Evolutionary conservation across 2,113 vertebrate species (phyloP).

Genomic region (Gymnarchus niloticus): DNA sequence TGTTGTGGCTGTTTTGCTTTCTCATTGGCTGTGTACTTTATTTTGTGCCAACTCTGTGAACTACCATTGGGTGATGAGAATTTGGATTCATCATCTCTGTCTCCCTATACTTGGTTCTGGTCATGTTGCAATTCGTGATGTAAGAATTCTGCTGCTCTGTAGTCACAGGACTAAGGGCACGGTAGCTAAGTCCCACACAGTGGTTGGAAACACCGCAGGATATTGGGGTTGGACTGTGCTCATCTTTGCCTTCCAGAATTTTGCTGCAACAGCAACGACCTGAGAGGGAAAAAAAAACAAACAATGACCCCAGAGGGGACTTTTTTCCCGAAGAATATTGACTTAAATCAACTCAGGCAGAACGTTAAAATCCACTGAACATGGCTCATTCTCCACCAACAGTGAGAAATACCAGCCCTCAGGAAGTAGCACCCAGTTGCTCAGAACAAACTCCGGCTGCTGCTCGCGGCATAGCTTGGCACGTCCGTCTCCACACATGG

Average conservation of each 20-base stretch:
- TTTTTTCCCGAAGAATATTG: not conserved
- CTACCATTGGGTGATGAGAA: too few species aligned
- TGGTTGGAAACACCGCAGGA: not conserved
- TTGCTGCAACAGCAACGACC: not conserved
- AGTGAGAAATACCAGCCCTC: not conserved
- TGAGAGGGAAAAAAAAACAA: not conserved
- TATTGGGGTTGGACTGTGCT: not conserved
- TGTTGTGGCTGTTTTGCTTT: not conserved
- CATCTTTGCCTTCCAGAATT: not conserved
- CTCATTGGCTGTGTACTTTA: not conserved
- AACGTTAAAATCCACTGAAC: too few species aligned
- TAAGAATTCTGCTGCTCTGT: not conserved
- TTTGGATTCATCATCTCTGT: too few species aligned
- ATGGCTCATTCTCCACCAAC: not conserved
- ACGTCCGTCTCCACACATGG: not conserved
- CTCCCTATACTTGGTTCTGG: not conserved
- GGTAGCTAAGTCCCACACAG: not conserved
- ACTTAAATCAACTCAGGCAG: not conserved
- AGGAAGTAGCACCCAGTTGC: not conserved
- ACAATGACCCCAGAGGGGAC: not conserved
- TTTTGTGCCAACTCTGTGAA: not conserved
- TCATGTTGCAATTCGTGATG: not conserved
- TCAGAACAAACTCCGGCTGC: not conserved
- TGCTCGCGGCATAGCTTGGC: not conserved
- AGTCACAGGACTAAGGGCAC: not conserved